Evolutionary conservation across 1,140 invertebrate species (phyloP), one percentile per base, ranked within the genome.

Genomic region (Sesamia nonagrioides): DNA sequence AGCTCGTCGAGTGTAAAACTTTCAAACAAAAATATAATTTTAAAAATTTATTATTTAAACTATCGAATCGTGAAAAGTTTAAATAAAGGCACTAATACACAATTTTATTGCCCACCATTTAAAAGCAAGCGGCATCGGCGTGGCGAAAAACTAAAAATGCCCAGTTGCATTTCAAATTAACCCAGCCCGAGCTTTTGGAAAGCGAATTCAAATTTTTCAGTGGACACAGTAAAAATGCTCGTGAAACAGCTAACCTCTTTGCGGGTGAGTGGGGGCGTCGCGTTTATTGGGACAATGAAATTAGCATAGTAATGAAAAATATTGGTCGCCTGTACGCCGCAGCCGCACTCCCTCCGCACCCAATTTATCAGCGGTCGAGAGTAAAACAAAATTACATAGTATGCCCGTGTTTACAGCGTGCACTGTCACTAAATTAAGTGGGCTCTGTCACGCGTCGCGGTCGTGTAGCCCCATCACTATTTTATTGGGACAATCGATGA

Each of bases 221-320:
- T 86, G 88, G 86, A 92, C 90, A 89, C 84, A 87, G 88, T 91
- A 89, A 92, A 94, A 91, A 88, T 83, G 88, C 78, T 89, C 84
- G 85, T 88, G 87, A 87, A 92, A 89, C 84, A 84, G 86, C 87
- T 90, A 91, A 91, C 84, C 90, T 91, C 88, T 92, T 91, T 93
- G 90, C 85, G 89, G 86, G 81, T 72, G 66, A 83, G 82, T 81
- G 83, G 85, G 86, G 83, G 80, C 86, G 79, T 84, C 86, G 72
- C 91, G 85, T 92, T 92, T 89, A 94, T 93, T 92, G 88, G 87
- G 69, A 88, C 87, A 93, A 94, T 91, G 89, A 89, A 92, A 93
- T 93, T 94, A 94, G 92, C 91, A 94, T 93, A 94, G 88, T 93
- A 93, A 94, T 93, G 91, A 93, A 94, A 94, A 92, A 93, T 92